These are phyloP conservation scores for Syngnathus typhle DNA, from an alignment of 2,113 vertebrate genomes.

Conservation along the genomic window DNA sequence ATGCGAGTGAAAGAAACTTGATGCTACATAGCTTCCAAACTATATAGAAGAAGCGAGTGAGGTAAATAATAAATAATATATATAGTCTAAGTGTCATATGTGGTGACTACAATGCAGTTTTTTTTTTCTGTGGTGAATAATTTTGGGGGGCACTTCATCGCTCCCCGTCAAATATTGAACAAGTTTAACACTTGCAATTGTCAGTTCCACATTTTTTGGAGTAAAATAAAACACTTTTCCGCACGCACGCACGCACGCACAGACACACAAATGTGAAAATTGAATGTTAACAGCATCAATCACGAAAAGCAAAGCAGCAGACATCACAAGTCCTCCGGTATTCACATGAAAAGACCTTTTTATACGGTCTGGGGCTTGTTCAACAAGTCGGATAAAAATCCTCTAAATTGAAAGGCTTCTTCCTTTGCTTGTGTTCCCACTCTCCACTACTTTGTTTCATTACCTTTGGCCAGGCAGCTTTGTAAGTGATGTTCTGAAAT, in stretches of 20 bases:
- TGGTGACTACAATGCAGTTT: neutral
- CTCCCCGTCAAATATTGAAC: too few species aligned
- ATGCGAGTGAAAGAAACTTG: neutral
- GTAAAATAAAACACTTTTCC: neutral
- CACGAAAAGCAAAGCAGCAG: neutral
- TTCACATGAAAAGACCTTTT: neutral
- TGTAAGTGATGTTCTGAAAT: slow-evolving; percentile 49
- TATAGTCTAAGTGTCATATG: neutral
- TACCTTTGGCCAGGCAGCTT: slow-evolving; percentile 27
- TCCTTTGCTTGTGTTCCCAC: neutral
- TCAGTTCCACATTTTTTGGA: neutral
- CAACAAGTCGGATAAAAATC: neutral
- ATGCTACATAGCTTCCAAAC: neutral
- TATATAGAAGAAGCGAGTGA: neutral
- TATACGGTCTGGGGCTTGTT: neutral
- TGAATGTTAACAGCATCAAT: neutral
- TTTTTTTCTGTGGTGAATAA: too few species aligned
- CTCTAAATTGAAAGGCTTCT: neutral
- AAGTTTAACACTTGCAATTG: neutral
- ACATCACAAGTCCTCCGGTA: neutral
- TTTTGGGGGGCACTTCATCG: too few species aligned
- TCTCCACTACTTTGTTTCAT: neutral
- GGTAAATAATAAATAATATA: too few species aligned
- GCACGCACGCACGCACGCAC: neutral
- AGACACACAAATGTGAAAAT: too few species aligned